Conservation (phyloP, 35 echinoderm and acorn worm genomes). For the Anneissia japonica region DNA sequence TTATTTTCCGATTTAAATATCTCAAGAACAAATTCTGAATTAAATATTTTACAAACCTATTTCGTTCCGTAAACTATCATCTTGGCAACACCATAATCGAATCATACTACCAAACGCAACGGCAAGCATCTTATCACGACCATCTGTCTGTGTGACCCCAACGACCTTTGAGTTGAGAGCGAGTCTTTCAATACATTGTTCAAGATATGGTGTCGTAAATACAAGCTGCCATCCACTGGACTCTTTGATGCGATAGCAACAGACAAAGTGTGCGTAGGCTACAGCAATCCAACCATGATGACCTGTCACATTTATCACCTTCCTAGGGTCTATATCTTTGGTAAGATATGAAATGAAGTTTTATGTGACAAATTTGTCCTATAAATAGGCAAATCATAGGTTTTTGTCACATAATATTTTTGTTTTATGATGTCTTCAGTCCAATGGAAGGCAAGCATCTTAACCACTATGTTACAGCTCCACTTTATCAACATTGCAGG, state of each 20-base stretch:
- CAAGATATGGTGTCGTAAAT: conserved; percentile 73
- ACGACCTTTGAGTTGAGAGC: conserved; percentile 87
- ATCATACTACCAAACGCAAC: conserved; percentile 84
- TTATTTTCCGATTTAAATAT: no score
- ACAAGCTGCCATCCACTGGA: conserved; percentile 80
- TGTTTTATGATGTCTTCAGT: no score
- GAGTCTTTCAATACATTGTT: conserved; percentile 74
- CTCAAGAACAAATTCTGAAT: no score
- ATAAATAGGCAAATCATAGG: no score
- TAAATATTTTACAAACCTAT: conserved; percentile 75
- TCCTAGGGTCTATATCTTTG: conserved; percentile 51
- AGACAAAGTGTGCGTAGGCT: conserved; percentile 82
- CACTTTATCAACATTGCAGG: no score
- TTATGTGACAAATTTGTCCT: background rate
- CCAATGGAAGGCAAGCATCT: no score
- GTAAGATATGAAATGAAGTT: background rate
- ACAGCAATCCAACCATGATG: conserved; percentile 95
- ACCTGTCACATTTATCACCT: conserved; percentile 62
- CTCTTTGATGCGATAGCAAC: conserved; percentile 97
- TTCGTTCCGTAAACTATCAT: conserved; percentile 58
- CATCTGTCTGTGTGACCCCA: conserved; percentile 36
- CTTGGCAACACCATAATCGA: conserved; percentile 85
- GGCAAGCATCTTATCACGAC: conserved; percentile 91
- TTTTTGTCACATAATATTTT: no score
- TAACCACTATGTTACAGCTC: no score